These are phyloP conservation scores for Peromyscus aztecus DNA, from an alignment of 2,797 vertebrate genomes.

Conservation along the genomic window DNA sequence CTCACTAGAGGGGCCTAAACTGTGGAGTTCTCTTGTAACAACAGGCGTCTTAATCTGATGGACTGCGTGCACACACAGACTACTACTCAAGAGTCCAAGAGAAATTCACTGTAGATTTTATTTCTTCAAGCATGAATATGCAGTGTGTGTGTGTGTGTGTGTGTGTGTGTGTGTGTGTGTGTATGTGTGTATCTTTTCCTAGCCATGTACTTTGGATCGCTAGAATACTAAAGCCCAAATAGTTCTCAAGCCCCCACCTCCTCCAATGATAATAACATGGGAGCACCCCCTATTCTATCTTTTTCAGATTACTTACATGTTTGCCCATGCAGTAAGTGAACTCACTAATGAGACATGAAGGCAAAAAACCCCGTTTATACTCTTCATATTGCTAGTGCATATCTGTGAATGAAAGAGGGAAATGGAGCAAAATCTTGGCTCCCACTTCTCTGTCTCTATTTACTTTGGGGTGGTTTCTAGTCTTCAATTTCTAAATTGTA, in stretches of 20 bases:
- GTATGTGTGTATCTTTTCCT: background rate
- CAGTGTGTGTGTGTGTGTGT: background rate
- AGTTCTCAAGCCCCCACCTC: background rate
- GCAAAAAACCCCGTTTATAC: background rate
- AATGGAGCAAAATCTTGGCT: background rate
- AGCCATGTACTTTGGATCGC: background rate
- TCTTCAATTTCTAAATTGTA: background rate
- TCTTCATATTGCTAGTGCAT: background rate
- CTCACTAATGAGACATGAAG: background rate
- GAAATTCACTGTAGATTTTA: background rate
- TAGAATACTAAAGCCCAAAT: constrained; percentile 33
- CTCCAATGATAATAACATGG: background rate
- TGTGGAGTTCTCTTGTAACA: background rate
- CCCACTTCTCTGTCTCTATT: background rate
- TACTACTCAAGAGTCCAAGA: background rate
- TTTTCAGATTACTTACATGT: background rate
- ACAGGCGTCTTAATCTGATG: background rate
- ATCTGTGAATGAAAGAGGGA: background rate
- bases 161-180: background rate
- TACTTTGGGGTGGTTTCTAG: background rate
- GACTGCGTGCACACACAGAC: background rate
- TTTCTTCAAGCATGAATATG: background rate
- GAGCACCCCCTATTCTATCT: background rate
- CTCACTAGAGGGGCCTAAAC: background rate
- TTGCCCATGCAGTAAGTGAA: background rate